Conservation (phyloP, 2,113 vertebrate species). For the Corydoras sp. region DNA sequence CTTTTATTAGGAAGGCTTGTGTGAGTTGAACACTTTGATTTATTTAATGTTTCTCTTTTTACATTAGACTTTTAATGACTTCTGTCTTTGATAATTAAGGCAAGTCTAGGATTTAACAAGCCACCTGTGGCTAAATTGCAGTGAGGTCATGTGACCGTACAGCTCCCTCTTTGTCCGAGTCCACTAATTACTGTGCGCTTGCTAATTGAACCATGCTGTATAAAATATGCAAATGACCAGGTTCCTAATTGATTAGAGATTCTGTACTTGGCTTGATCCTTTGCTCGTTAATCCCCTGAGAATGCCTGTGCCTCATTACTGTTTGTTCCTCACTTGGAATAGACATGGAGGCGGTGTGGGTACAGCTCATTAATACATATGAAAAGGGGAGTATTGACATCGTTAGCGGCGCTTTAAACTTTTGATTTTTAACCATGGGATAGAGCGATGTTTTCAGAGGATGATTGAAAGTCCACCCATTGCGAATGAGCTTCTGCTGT, state of each 20-base stretch:
- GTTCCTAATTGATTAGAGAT: slow-evolving; percentile 67
- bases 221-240: slow-evolving; percentile 69
- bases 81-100: too few relatives aligned
- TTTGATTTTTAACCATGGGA: slow-evolving; percentile 64
- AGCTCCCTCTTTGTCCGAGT: slow-evolving; percentile 18
- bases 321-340: slow-evolving; percentile 17
- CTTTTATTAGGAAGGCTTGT: too few relatives aligned
- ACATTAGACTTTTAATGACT: too few relatives aligned
- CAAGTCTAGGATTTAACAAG: slow-evolving; percentile 3
- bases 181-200: slow-evolving; percentile 62
- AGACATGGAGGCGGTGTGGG: slow-evolving; percentile 24
- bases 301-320: slow-evolving; percentile 65
- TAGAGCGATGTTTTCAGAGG: slow-evolving; percentile 51
- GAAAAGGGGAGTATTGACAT: slow-evolving; percentile 51
- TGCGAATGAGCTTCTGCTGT: slow-evolving; percentile 26
- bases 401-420: slow-evolving; percentile 67
- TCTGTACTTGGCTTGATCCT: slow-evolving; percentile 56
- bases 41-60: too few relatives aligned
- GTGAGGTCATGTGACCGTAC: slow-evolving; percentile 32
- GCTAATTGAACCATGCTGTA: slow-evolving; percentile 68
- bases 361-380: slow-evolving; percentile 63
- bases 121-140: slow-evolving; percentile 16
- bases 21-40: too few relatives aligned
- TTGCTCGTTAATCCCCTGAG: slow-evolving; percentile 62
- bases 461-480: slow-evolving; percentile 42